phyloP scores from a whole-genome alignment of 2,888 invertebrate genomes.

The Rhagium mordax region DNA sequence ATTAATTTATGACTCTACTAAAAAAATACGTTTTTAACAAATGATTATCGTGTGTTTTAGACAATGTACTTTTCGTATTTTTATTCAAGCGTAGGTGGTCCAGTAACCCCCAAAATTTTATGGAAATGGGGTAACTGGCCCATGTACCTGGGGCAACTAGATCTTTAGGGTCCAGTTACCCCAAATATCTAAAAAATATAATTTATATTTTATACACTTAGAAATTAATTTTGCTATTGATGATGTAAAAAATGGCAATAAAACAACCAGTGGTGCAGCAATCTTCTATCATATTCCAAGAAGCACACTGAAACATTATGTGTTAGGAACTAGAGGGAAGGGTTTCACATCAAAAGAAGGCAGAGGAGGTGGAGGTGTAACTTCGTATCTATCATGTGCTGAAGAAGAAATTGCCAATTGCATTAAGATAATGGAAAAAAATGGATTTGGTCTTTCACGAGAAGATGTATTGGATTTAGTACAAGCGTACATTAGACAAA shows the following conservation, averaged over 20 bases:
- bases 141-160: too few relatives aligned
- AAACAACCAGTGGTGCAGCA: conserved; percentile 11
- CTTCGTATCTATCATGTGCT: not conserved
- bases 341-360: not conserved
- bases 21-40: not conserved
- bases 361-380: not conserved
- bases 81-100: too few relatives aligned
- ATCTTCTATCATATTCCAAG: conserved; percentile 20
- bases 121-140: too few relatives aligned
- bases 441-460: conserved; percentile 39
- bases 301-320: conserved; percentile 11
- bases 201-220: too few relatives aligned
- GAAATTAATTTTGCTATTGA: conserved; percentile 1
- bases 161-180: too few relatives aligned
- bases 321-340: not conserved
- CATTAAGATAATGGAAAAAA: conserved; percentile 35
- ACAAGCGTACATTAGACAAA: conserved; percentile 31
- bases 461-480: conserved; percentile 39
- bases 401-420: not conserved
- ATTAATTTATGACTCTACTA: not conserved
- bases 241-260: conserved; percentile 23
- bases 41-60: too few relatives aligned
- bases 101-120: too few relatives aligned
- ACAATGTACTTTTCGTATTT: too few relatives aligned
- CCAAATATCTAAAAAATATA: too few relatives aligned